Evolutionary conservation across 1,140 invertebrate genomes (phyloP).

Genomic region (Philotrypesis tridentata): DNA sequence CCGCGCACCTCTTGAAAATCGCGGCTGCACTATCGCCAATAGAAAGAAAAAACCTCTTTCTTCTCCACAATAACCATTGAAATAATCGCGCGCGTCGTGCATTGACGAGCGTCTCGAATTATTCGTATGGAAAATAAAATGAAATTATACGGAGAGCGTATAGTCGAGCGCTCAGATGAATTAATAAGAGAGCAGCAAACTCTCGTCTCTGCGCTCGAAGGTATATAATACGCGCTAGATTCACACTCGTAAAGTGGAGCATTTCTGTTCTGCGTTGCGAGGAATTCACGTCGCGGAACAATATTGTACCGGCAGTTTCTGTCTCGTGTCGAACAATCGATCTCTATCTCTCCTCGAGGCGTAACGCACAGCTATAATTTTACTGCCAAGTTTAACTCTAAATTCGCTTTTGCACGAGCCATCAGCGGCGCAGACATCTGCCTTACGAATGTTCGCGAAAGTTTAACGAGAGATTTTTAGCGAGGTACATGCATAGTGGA

Average conservation of each 20-base stretch:
- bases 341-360: not conserved
- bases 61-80: not conserved
- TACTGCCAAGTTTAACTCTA: conserved; percentile 2
- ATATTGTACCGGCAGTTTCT: not conserved
- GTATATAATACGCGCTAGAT: not conserved
- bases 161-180: not conserved
- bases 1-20: not conserved
- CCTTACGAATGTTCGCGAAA: not conserved
- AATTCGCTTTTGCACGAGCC: not conserved
- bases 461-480: not conserved
- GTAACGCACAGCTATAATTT: not conserved
- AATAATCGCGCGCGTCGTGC: not conserved
- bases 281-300: not conserved
- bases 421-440: not conserved
- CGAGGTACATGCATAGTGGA: not conserved
- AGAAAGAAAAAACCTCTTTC: too few species aligned
- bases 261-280: not conserved
- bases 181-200: conserved; percentile 9
- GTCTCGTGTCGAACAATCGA: not conserved
- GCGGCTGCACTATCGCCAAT: too few species aligned
- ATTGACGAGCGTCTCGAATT: not conserved
- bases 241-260: conserved; percentile 3
- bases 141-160: not conserved
- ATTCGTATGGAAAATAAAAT: conserved; percentile 3
- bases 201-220: not conserved